These are phyloP conservation scores for Nesoenas mayeri DNA, from an alignment of 2,113 vertebrate species.

Conservation along the genomic window DNA sequence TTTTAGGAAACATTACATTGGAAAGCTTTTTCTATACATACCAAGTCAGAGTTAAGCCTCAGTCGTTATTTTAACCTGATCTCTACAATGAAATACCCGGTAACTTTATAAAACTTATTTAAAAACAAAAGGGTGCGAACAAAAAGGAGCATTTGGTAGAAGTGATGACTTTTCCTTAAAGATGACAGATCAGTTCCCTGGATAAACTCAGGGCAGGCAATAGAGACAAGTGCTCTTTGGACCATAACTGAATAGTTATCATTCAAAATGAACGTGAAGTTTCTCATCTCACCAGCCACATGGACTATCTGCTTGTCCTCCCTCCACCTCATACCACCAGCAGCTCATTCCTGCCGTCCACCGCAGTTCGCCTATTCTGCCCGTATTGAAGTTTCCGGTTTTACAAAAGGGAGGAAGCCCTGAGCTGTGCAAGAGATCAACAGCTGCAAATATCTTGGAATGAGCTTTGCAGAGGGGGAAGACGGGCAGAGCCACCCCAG, in stretches of 20 bases:
- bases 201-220: background rate
- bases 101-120: background rate
- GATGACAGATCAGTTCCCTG: background rate
- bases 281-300: background rate
- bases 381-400: background rate
- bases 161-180: background rate
- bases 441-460: background rate
- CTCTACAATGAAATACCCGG: background rate
- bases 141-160: background rate
- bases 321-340: background rate
- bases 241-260: too few relatives aligned
- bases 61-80: too few relatives aligned
- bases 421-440: background rate
- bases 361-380: background rate
- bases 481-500: too few relatives aligned
- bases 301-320: rapidly evolving
- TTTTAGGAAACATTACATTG: background rate
- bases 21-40: background rate
- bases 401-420: background rate
- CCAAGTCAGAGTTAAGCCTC: background rate
- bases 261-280: rapidly evolving
- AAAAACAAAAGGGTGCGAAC: background rate
- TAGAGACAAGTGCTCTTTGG: background rate
- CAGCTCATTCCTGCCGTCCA: background rate
- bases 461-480: background rate